A percentile compares a stretch with the other conserved stretches of the same genome.
These are phyloP conservation scores for Lochmaea crataegi DNA, from an alignment of 2,888 invertebrate species.

Conservation along the genomic window DNA sequence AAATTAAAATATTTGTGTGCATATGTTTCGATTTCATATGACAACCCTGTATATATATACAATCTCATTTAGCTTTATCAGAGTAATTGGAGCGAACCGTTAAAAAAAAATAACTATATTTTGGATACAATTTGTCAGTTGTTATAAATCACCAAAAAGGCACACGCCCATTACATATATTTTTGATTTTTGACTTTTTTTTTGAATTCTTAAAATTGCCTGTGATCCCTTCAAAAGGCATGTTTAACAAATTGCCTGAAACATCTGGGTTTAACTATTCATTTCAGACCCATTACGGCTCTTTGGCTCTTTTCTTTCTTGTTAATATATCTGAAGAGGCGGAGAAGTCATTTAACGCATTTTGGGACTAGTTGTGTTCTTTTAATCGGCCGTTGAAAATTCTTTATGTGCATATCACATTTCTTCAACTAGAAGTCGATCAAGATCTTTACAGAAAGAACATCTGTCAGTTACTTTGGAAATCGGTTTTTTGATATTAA, in stretches of 20 bases:
- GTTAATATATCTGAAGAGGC: slow-evolving; percentile 45
- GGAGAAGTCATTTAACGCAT: slow-evolving; percentile 46
- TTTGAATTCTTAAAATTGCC: slow-evolving; percentile 33
- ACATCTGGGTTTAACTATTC: slow-evolving; percentile 52
- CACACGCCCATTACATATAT: slow-evolving; percentile 45
- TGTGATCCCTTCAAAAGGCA: slow-evolving; percentile 43
- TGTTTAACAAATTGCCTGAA: slow-evolving; percentile 51
- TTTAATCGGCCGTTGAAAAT: slow-evolving; percentile 41
- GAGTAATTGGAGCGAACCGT: slow-evolving; percentile 3
- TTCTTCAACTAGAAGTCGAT: slow-evolving; percentile 32
- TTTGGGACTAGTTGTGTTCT: slow-evolving; percentile 40
- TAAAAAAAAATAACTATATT: not conserved
- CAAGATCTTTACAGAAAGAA: slow-evolving; percentile 23
- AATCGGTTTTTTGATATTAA: not conserved
- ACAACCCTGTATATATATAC: not conserved
- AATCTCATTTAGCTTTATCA: not conserved
- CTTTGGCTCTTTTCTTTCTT: slow-evolving; percentile 39
- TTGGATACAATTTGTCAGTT: slow-evolving; percentile 13
- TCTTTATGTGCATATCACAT: slow-evolving; percentile 32
- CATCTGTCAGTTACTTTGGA: slow-evolving; percentile 33
- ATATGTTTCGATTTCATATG: not conserved
- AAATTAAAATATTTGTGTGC: too few species aligned
- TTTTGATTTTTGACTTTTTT: slow-evolving; percentile 49
- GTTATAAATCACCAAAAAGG: slow-evolving; percentile 11
- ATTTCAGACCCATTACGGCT: slow-evolving; percentile 43